Evolutionary conservation across 2,888 invertebrate genomes (phyloP).

Genomic region (Tupiocoris notatus): DNA sequence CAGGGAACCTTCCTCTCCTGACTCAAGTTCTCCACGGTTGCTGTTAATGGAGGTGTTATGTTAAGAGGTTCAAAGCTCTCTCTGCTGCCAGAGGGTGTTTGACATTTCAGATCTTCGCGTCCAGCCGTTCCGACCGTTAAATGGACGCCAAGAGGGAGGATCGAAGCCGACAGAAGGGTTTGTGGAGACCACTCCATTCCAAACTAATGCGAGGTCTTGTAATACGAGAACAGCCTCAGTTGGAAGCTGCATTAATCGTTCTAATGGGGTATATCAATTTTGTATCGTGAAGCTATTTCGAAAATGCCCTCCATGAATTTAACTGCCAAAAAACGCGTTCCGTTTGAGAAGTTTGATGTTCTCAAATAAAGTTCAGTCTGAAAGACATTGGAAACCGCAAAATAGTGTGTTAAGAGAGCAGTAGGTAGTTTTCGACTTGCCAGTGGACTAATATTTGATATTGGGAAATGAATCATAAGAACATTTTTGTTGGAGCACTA

Average conservation of each 20-base stretch:
- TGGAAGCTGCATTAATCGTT: not conserved
- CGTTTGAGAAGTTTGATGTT: no score
- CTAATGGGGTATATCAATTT: not conserved
- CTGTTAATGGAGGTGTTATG: constrained; percentile 15
- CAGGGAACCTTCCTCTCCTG: not conserved
- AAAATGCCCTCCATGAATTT: no score
- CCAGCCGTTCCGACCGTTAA: not conserved
- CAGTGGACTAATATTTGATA: no score
- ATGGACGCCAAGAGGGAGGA: not conserved
- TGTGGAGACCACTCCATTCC: not conserved
- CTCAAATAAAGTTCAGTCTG: no score
- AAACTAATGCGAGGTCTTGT: not conserved
- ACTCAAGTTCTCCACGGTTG: not conserved
- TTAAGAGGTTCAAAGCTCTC: not conserved
- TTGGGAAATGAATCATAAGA: no score
- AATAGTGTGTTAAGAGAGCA: no score
- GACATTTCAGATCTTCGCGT: not conserved
- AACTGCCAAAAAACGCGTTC: no score
- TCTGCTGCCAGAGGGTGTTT: not conserved
- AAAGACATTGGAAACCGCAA: no score
- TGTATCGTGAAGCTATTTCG: no score
- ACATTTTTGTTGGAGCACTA: no score
- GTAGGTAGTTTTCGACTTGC: no score
- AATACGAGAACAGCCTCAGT: not conserved
- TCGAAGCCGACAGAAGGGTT: not conserved